Evolutionary conservation across 2,888 invertebrate species (phyloP).

Genomic region (Phyllotreta striolata): DNA sequence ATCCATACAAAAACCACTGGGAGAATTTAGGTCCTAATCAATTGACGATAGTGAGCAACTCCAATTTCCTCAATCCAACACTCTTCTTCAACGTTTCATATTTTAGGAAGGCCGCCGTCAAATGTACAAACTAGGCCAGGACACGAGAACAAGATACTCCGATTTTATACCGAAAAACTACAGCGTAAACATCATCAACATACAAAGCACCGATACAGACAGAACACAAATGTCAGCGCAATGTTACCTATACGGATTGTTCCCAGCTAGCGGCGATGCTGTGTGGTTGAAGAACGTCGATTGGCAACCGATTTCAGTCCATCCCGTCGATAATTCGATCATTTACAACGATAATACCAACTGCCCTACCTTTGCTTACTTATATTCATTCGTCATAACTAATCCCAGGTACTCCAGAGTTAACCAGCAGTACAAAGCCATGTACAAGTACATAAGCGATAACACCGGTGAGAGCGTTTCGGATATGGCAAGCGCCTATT

Average conservation of each 20-base stretch:
- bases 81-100: background rate
- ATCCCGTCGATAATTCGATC: conserved; percentile 65
- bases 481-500: conserved; percentile 60
- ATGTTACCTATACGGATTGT: conserved; percentile 76
- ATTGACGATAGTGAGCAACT: background rate
- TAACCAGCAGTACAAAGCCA: conserved; percentile 62
- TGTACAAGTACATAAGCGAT: conserved; percentile 70
- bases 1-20: background rate
- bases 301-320: conserved; percentile 80
- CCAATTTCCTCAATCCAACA: too few species aligned
- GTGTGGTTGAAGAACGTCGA: conserved; percentile 66
- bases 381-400: conserved; percentile 2
- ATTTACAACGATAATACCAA: conserved; percentile 27
- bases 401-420: conserved; percentile 49
- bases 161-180: conserved; percentile 65
- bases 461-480: conserved; percentile 67
- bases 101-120: conserved; percentile 57
- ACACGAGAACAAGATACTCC: conserved; percentile 72
- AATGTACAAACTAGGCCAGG: conserved; percentile 75
- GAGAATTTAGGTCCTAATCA: background rate
- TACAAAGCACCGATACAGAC: conserved; percentile 80
- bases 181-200: conserved; percentile 63
- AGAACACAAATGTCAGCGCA: conserved; percentile 86
- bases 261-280: conserved; percentile 66
- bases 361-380: conserved; percentile 19